Evolutionary conservation across 2,888 invertebrate species (phyloP).

Genomic region (Beris morrisii): DNA sequence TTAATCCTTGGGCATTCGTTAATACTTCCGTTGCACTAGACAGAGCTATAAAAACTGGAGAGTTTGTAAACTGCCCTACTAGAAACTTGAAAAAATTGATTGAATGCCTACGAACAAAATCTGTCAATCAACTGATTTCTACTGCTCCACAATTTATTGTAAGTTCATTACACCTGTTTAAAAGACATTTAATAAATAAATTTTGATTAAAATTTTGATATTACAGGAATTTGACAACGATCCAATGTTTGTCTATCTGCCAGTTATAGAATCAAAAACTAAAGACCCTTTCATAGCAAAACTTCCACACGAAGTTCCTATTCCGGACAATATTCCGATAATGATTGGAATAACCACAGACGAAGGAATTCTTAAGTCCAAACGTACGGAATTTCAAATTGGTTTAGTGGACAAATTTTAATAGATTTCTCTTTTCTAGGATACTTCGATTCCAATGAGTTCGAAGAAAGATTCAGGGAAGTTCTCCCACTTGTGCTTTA

Average conservation of each 20-base stretch:
- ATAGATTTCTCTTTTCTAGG: not conserved
- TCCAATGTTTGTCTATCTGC: constrained; percentile 79
- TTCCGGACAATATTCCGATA: constrained; percentile 62
- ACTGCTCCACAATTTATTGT: constrained; percentile 14
- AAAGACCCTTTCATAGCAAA: constrained; percentile 70
- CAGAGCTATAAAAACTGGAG: constrained; percentile 62
- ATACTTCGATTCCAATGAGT: constrained; percentile 49
- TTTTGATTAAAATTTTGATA: too few species aligned
- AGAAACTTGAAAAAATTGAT: constrained; percentile 59
- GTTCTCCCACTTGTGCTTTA: constrained; percentile 66
- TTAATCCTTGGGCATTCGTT: constrained; percentile 63
- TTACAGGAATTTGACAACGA: constrained; percentile 72
- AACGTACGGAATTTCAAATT: constrained; percentile 57
- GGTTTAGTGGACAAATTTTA: too few species aligned
- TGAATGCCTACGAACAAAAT: constrained; percentile 62
- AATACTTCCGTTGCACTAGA: constrained; percentile 59
- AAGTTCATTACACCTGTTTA: not conserved
- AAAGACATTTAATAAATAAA: too few species aligned
- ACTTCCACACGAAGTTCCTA: constrained; percentile 59
- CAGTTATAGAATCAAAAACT: constrained; percentile 70
- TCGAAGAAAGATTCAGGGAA: constrained; percentile 60
- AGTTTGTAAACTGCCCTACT: constrained; percentile 60
- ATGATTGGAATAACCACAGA: constrained; percentile 73
- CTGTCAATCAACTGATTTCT: constrained; percentile 62
- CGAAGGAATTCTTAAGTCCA: constrained; percentile 72